A percentile compares a stretch with the other conserved stretches of the same genome.
These are phyloP conservation scores for Pseudopipra pipra DNA, from an alignment of 2,113 vertebrate species.

Conservation along the genomic window DNA sequence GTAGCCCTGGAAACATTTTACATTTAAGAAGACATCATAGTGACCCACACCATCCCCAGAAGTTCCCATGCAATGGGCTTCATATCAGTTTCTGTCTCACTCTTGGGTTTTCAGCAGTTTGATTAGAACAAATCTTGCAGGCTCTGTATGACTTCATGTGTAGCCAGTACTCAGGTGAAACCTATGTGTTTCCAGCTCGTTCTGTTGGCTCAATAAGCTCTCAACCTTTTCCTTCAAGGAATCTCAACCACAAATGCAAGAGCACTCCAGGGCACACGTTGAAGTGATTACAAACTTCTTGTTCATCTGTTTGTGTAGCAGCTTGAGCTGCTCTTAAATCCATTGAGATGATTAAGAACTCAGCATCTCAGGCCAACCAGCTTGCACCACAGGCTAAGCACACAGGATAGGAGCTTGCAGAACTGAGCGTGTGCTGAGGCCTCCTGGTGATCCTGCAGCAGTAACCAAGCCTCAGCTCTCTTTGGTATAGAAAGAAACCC, in stretches of 20 bases:
- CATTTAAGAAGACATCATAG: background rate
- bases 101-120: background rate
- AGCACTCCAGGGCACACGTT: background rate
- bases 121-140: background rate
- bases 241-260: background rate
- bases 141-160: background rate
- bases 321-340: background rate
- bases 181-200: background rate
- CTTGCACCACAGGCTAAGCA: background rate
- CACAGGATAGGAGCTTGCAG: rapidly evolving
- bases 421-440: background rate
- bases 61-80: background rate
- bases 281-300: background rate
- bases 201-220: background rate
- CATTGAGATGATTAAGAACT: background rate
- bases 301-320: background rate
- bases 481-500: background rate
- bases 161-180: background rate
- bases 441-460: background rate
- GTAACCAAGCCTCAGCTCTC: background rate
- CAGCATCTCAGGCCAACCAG: background rate
- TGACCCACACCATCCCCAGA: background rate
- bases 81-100: background rate
- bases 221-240: background rate
- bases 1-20: background rate